Base-by-base conservation (phyloP, 2,888 invertebrate genomes). In the Tetramorium bicarinatum region DNA sequence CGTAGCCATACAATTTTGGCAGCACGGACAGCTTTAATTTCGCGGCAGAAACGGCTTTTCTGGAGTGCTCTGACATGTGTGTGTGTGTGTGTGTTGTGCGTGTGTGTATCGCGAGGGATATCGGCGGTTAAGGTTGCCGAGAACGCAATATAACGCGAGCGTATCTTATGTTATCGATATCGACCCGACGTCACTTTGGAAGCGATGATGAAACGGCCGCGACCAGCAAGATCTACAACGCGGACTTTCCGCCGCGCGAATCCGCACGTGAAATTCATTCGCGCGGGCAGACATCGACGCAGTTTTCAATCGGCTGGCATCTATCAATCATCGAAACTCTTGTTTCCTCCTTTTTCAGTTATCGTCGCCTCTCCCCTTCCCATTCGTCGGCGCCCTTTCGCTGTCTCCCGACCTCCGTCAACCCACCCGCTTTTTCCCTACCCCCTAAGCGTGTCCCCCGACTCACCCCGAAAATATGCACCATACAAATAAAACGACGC, bases 241-340 rank as follows among this genome's bases (percentile, higher is more conserved):
- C 83, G 84, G 82, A 79, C 85, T 87, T 86, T 84, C 85, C 80
- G 84, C 34, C 79, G 67, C 72, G 74, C 83, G 89, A 86, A 89
- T 89, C 85, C 89, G 83, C 82, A 90, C 87, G 84, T 85, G 84
- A 90, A 89, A 90, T 89, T 89, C 89, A 87, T 87, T 84, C 74
- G 84, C 79, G 67, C 76, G 74, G 83, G 81, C 87, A 85, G 89
- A 86, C 88, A 86, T 61, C 84, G 84, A 80, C 87, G 89, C 82
- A 87, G 86, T 90, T 92, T 91, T 92, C 90, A 91, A 90, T 90
- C 92, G 87, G 85, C 84, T 72, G 85, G 87, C 85, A 87, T 91
- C 90, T 91, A 92, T 92, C 92, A 91, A 92, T 92, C 89, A 90
- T 88, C 88, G 85, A 79, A 75, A 87, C 87, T 82, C 84, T 88